A percentile compares a stretch with the other conserved stretches of the same genome.
phyloP scores from a whole-genome alignment of 2,113 vertebrate species.

The Ascaphus truei region DNA sequence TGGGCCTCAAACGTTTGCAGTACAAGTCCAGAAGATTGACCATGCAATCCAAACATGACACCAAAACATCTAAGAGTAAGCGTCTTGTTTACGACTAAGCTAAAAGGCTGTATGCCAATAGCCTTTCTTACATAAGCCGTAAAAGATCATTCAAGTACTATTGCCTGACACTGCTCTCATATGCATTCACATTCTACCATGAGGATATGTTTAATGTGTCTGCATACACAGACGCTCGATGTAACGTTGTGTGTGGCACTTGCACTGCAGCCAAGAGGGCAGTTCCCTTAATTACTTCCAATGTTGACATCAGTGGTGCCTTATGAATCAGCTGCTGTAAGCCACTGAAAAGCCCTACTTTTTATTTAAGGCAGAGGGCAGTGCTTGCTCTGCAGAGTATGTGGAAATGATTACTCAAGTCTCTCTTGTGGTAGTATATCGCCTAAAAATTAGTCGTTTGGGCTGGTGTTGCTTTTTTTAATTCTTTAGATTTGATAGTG shows the following conservation, averaged over 20 bases:
- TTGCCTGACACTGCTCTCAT: constrained; percentile 4
- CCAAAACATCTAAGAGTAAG: background rate
- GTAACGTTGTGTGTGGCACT: constrained; percentile 33
- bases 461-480: too few relatives aligned
- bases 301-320: constrained; percentile 23
- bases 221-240: constrained; percentile 22
- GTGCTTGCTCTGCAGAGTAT: background rate
- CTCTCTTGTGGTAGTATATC: too few relatives aligned
- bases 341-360: background rate
- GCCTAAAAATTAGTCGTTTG: too few relatives aligned
- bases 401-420: background rate
- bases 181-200: constrained; percentile 6
- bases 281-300: constrained; percentile 20
- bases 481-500: too few relatives aligned
- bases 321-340: constrained; percentile 33
- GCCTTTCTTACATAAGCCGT: constrained; percentile 2
- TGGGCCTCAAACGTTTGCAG: background rate
- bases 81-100: constrained; percentile 19
- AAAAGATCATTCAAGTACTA: constrained; percentile 11
- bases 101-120: background rate
- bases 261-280: constrained; percentile 15
- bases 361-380: background rate
- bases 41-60: constrained; percentile 14
- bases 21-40: background rate
- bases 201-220: constrained; percentile 28